These are phyloP conservation scores for Pseudochaenichthys georgianus DNA, from an alignment of 2,797 vertebrate species.

Conservation along the genomic window DNA sequence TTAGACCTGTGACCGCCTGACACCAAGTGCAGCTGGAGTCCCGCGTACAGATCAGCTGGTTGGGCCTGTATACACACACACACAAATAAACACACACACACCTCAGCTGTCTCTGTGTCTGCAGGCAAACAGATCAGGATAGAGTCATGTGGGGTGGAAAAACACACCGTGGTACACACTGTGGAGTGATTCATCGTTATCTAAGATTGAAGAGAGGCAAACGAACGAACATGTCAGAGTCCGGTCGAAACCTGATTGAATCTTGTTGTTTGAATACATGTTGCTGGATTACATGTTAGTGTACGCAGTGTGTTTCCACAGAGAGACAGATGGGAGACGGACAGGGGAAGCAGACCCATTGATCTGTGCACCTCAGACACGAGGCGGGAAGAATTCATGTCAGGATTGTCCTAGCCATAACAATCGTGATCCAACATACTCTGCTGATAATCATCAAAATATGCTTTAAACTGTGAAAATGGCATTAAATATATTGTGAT, in stretches of 20 bases:
- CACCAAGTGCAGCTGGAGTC: constrained; percentile 66
- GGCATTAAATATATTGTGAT: too few species aligned
- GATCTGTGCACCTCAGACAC: constrained; percentile 56
- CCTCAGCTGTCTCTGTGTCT: constrained; percentile 61
- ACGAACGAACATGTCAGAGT: constrained; percentile 11
- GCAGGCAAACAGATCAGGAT: constrained; percentile 52
- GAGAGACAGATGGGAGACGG: constrained; percentile 26
- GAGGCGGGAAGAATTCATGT: too few species aligned
- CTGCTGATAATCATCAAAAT: too few species aligned
- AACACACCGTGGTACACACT: constrained; percentile 24
- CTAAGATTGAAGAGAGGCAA: constrained; percentile 23
- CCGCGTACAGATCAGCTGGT: constrained; percentile 65
- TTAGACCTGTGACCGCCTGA: constrained; percentile 73
- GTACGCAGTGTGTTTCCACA: constrained; percentile 23
- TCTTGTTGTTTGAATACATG: background rate
- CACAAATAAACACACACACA: background rate
- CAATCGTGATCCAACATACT: too few species aligned
- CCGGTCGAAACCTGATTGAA: background rate
- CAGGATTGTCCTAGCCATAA: too few species aligned
- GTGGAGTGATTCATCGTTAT: constrained; percentile 39
- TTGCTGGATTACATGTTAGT: constrained; percentile 7
- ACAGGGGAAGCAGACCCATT: constrained; percentile 56
- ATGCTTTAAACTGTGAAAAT: too few species aligned
- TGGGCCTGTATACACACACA: constrained; percentile 6
- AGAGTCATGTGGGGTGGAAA: constrained; percentile 75